Evolutionary conservation across 2,888 invertebrate species (phyloP).

Genomic region (Venustoraphidia nigricollis): DNA sequence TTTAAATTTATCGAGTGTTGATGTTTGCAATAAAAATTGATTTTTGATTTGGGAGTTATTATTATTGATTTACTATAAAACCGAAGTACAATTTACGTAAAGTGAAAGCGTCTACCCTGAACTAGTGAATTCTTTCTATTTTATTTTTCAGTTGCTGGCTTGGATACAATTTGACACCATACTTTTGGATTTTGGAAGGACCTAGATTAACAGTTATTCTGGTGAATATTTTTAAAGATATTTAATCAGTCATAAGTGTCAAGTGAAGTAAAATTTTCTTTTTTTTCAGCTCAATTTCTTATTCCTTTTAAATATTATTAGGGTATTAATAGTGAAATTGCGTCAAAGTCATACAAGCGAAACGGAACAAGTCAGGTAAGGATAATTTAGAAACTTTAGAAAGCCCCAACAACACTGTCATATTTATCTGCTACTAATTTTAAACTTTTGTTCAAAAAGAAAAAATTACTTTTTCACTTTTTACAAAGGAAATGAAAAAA

Average conservation of each 20-base stretch:
- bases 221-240: conserved; percentile 35
- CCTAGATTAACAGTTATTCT: conserved; percentile 65
- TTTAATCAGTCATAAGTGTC: conserved; percentile 3
- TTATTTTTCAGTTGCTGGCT: conserved; percentile 53
- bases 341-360: conserved; percentile 58
- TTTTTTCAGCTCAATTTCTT: conserved; percentile 53
- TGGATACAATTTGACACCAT: conserved; percentile 63
- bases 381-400: conserved; percentile 4
- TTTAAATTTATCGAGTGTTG: no score
- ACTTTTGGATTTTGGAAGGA: conserved; percentile 85
- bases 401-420: no score
- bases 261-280: not conserved
- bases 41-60: no score
- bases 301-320: conserved; percentile 65
- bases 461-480: no score
- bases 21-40: no score
- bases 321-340: conserved; percentile 61
- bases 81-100: no score
- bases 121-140: conserved; percentile 1
- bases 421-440: no score
- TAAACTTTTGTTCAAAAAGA: no score
- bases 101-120: no score
- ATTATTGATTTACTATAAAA: no score
- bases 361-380: conserved; percentile 55
- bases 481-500: no score